Base-by-base conservation (phyloP, 2,888 invertebrate species). In the Mythimna vitellina region DNA sequence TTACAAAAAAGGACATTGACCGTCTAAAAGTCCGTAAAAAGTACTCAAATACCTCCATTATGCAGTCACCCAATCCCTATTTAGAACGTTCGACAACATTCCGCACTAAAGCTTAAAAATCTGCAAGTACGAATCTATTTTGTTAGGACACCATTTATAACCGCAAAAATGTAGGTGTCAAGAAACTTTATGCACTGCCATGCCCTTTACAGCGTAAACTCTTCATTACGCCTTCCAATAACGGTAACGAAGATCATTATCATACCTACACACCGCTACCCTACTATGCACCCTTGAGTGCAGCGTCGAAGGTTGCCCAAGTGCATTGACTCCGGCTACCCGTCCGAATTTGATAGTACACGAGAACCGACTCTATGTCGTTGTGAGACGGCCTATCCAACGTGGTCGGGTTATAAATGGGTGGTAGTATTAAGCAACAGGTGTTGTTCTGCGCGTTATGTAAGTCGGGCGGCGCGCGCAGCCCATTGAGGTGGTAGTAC, bases 201-300 rank as follows among this genome's bases (percentile, higher is more conserved):
- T 73, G 63, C 79, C 65, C 73, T 81, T 82, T 81, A 80, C 73
- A 82, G 79, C 71, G 81, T 80, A 80, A 83, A 80, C 85, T 85
- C 82, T 88, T 88, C 83, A 89, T 88, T 89, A 90, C 81, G 80
- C 82, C 82, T 81, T 82, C 88, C 89, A 89, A 92, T 94, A 92
- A 89, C 82, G 89, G 89, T 92, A 93, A 93, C 93, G 92, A 94
- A 94, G 94, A 94, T 95, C 93, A 94, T 94, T 95, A 95, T 93
- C 93, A 93, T 92, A 89, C 87, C 86, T 88, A 88, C 87, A 88
- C 89, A 85, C 89, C 81, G 85, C 89, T 89, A 87, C 86, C 89
- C 90, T 92, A 93, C 94, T 94, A 94, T 95, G 95, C 95, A 95
- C 95, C 95, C 95, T 96, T 96, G 95, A 95, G 95, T 94, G 95